Evolutionary conservation across 2,797 vertebrate species (phyloP), one percentile per base, ranked within the genome.

Genomic region (Anguilla marmorata): DNA sequence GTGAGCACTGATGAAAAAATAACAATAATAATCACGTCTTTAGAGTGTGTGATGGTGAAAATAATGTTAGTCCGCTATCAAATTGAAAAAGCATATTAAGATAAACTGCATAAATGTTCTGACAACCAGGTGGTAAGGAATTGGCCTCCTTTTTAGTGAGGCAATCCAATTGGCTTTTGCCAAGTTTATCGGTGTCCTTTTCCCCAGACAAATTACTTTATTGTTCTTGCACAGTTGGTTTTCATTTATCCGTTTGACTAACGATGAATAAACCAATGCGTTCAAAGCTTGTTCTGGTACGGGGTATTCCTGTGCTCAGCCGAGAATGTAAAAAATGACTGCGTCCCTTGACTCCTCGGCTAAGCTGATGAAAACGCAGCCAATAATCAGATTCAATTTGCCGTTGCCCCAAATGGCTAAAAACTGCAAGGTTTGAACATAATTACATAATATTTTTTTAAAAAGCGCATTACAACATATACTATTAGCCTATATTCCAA

Each of bases 171-270:
- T 95, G 95, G 95, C 95, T 92, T 93, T 91, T 92, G 92, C 94
- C 93, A 94, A 95, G 96, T 96, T 96, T 95, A 95, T 96, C 94
- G 96, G 92, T 94, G 93, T 92, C 93, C 91, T 92, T 94, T 92
- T 96, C 95, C 94, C 94, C 91, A 92, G 96, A 96, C 96, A 96
- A 96, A 96, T 93, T 91, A 96, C 96, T 96, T 95, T 96, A 96
- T 96, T 95, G 94, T 95, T 95, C 93, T 94, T 93, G 91, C 88
- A 96, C 93, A 96, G 95, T 96, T 95, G 94, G 94, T 96, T 95
- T 93, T 96, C 92, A 95, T 97, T 97, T 95, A 92, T 89, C 86
- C 90, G 91, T 88, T 94, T 91, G 92, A 92, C 94, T 95, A 96
- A 95, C 93, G 94, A 93, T 91, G 87, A 91, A 93, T 94, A 91